These are phyloP conservation scores for Stramonita haemastoma DNA, from an alignment of 2,888 invertebrate genomes.

Conservation along the genomic window DNA sequence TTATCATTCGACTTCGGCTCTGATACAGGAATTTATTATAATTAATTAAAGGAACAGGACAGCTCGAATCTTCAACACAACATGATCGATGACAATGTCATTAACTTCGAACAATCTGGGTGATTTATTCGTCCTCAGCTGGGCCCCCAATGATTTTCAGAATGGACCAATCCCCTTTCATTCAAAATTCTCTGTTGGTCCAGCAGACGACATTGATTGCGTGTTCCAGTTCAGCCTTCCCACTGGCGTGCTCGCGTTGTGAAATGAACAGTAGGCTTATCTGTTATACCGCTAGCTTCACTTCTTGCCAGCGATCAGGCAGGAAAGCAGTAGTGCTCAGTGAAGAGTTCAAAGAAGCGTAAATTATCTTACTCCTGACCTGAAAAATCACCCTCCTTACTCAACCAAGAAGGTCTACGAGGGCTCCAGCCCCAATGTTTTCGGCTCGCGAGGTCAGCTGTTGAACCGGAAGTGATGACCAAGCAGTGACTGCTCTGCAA, in stretches of 20 bases:
- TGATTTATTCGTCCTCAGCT: not conserved
- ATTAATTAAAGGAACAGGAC: not conserved
- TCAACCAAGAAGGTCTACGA: not conserved
- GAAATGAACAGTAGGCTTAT: not conserved
- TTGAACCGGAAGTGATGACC: slow-evolving; percentile 50
- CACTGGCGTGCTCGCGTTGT: slow-evolving; percentile 2
- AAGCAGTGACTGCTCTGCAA: slow-evolving; percentile 41
- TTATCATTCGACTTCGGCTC: not conserved
- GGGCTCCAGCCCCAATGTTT: not conserved
- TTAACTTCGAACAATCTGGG: not conserved
- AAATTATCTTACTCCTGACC: not conserved
- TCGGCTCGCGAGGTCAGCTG: slow-evolving; percentile 32
- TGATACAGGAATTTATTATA: too few relatives aligned
- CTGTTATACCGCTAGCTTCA: slow-evolving; percentile 20
- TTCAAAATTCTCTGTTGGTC: not conserved
- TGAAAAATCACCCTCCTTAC: not conserved
- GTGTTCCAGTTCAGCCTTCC: not conserved
- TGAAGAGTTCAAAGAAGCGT: not conserved
- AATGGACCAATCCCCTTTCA: slow-evolving; percentile 2
- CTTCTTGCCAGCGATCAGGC: slow-evolving; percentile 14
- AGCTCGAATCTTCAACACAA: not conserved
- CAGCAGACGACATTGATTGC: slow-evolving; percentile 38
- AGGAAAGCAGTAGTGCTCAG: slow-evolving; percentile 7
- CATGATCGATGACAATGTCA: slow-evolving; percentile 17
- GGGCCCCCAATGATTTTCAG: not conserved